A percentile compares a stretch with the other conserved stretches of the same genome.
Evolutionary conservation across 2,797 vertebrate species (phyloP).

Genomic region (Syndactyla subalaris): DNA sequence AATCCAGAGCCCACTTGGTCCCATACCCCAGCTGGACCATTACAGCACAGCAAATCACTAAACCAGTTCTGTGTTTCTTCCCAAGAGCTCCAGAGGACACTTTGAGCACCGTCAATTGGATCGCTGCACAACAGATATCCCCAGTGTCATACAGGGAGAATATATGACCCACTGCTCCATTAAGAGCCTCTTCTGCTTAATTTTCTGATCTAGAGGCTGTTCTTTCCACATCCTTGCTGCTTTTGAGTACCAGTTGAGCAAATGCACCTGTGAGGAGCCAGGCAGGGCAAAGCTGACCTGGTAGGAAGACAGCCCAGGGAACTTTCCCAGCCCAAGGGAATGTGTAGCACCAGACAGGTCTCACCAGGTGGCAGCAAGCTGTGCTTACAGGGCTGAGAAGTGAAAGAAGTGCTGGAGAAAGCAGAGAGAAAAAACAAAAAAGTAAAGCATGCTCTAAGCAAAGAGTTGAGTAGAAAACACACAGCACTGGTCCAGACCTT

Average conservation of each 20-base stretch:
- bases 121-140: background rate
- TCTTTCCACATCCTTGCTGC: background rate
- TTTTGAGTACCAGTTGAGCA: background rate
- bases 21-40: background rate
- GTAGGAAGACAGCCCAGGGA: background rate
- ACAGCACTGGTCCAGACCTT: background rate
- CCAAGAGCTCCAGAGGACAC: background rate
- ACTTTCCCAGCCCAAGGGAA: background rate
- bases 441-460: background rate
- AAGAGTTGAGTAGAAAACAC: background rate
- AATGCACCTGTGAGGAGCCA: rapidly evolving
- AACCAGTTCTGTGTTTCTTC: background rate
- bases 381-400: background rate
- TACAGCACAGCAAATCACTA: background rate
- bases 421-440: background rate
- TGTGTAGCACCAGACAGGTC: background rate
- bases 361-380: background rate
- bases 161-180: background rate
- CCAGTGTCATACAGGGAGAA: rapidly evolving
- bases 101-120: rapidly evolving
- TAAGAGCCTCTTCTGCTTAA: background rate
- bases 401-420: background rate
- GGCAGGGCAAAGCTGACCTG: rapidly evolving
- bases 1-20: background rate
- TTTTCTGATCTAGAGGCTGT: background rate